Percentiles rank a stretch among this genome's conserved stretches.
These are phyloP conservation scores for Mythimna impura DNA, from an alignment of 2,888 invertebrate genomes.

Conservation along the genomic window DNA sequence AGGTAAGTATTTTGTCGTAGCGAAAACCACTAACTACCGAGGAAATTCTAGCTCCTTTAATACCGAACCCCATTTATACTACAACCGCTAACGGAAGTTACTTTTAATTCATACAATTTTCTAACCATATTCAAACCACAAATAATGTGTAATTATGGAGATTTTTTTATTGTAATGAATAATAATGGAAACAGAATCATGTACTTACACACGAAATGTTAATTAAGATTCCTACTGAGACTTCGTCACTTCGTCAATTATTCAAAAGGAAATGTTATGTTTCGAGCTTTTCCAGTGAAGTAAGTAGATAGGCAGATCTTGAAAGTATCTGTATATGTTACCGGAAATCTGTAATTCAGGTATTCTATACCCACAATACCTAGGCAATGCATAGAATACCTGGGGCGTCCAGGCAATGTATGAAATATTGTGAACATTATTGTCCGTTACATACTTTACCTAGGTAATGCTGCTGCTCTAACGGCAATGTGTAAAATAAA, in stretches of 20 bases:
- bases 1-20: slow-evolving; percentile 72
- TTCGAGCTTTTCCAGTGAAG: slow-evolving; percentile 21
- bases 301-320: slow-evolving; percentile 7
- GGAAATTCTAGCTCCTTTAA: slow-evolving; percentile 72
- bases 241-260: slow-evolving; percentile 65
- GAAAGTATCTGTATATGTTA: too few species aligned
- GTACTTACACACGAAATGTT: slow-evolving; percentile 73
- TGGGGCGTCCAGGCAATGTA: too few species aligned
- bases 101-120: slow-evolving; percentile 63
- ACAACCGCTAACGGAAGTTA: slow-evolving; percentile 62
- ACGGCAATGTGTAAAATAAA: too few species aligned
- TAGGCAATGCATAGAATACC: too few species aligned
- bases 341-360: too few species aligned
- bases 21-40: slow-evolving; percentile 76
- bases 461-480: too few species aligned
- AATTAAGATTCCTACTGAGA: slow-evolving; percentile 67
- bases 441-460: too few species aligned
- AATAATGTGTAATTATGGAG: slow-evolving; percentile 71
- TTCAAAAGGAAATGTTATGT: slow-evolving; percentile 63
- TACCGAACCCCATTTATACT: slow-evolving; percentile 68
- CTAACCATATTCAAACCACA: slow-evolving; percentile 67
- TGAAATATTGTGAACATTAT: too few species aligned
- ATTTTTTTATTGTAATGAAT: slow-evolving; percentile 59
- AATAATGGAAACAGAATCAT: slow-evolving; percentile 68
- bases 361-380: too few species aligned